Conservation (phyloP, 2,113 vertebrate genomes). For the Natator depressus region DNA sequence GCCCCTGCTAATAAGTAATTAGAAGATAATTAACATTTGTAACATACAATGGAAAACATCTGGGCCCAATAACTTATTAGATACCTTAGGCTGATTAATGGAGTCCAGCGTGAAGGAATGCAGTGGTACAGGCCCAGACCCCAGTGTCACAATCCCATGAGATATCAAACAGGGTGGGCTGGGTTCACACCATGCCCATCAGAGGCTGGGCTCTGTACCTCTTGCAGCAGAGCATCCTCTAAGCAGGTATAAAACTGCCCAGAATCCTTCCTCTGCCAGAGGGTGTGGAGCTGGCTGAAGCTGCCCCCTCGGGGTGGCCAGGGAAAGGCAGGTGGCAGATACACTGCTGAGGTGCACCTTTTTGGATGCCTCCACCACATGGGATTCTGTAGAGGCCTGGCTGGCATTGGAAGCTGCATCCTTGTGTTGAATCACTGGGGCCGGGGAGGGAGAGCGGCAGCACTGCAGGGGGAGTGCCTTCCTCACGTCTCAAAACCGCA, state of each 20-base stretch:
- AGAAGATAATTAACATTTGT: conserved; percentile 80
- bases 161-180: background rate
- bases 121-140: fast-evolving
- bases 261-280: background rate
- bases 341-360: background rate
- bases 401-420: background rate
- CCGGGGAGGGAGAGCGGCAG: too few species aligned
- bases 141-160: background rate
- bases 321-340: background rate
- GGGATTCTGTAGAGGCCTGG: background rate
- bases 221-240: fast-evolving
- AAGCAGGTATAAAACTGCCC: background rate
- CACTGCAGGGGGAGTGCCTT: too few species aligned
- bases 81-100: conserved; percentile 47
- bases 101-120: background rate
- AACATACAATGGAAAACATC: conserved; percentile 75
- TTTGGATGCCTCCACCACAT: too few species aligned
- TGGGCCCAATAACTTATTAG: conserved; percentile 59
- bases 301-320: background rate
- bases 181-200: background rate
- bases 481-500: background rate
- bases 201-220: background rate
- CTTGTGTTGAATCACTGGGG: background rate
- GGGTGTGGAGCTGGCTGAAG: background rate
- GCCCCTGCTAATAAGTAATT: conserved; percentile 70